Conservation (phyloP, 2,888 invertebrate species). For the Troilus luridus region DNA sequence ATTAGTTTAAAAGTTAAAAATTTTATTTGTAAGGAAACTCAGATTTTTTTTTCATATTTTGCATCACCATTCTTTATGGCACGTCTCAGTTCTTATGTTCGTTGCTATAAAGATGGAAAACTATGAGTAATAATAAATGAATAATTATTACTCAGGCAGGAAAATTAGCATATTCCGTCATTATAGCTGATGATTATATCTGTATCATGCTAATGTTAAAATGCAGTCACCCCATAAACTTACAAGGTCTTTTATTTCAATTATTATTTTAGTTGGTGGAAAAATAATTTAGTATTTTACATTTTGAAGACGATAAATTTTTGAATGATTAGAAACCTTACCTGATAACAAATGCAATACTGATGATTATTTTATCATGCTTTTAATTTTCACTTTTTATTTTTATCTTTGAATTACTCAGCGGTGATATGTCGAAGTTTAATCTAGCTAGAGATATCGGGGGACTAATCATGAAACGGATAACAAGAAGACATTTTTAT, state of each 20-base stretch:
- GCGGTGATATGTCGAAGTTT: neutral
- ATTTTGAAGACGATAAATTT: neutral
- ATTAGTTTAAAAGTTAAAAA: too few species aligned
- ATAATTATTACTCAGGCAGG: neutral
- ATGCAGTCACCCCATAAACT: too few species aligned
- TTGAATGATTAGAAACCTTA: neutral
- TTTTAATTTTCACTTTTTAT: neutral
- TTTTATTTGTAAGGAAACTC: too few species aligned
- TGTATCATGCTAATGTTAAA: neutral
- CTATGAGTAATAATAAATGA: neutral
- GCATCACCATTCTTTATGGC: too few species aligned
- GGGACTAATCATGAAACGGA: neutral
- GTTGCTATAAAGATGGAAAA: neutral
- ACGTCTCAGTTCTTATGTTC: too few species aligned
- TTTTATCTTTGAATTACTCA: neutral
- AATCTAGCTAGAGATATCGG: neutral
- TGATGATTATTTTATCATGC: neutral
- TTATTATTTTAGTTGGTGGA: too few species aligned
- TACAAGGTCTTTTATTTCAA: too few species aligned
- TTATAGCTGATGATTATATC: neutral
- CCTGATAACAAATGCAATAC: neutral
- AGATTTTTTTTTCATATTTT: too few species aligned
- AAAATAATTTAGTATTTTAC: too few species aligned
- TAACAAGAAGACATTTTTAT: neutral
- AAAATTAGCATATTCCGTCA: neutral